Percentiles rank a stretch among this genome's conserved stretches.
These are phyloP conservation scores for Cenopis cana DNA, from an alignment of 2,888 invertebrate genomes.

Conservation along the genomic window DNA sequence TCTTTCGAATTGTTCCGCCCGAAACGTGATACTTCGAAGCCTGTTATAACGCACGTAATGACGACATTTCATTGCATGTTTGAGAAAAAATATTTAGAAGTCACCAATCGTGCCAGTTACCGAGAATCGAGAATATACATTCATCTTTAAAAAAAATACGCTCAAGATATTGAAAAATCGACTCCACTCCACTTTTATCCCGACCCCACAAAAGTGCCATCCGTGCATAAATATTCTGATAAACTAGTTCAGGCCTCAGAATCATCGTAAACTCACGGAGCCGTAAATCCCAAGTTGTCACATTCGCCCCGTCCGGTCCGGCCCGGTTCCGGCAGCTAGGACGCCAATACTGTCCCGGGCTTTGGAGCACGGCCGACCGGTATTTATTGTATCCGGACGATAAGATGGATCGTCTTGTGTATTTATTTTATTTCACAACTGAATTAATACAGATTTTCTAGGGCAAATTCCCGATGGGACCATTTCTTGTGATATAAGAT, in stretches of 20 bases:
- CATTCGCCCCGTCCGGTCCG: neutral
- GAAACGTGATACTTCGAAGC: too few relatives aligned
- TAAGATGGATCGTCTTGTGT: constrained; percentile 9
- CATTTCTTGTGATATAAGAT: too few relatives aligned
- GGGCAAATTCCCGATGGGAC: too few relatives aligned
- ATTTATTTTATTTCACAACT: neutral
- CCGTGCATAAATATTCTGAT: neutral
- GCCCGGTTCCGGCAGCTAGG: constrained; percentile 1
- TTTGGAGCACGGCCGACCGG: constrained; percentile 3
- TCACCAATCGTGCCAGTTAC: too few relatives aligned
- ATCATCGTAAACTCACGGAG: neutral
- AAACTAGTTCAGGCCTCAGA: neutral
- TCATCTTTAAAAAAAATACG: too few relatives aligned
- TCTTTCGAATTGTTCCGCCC: too few relatives aligned
- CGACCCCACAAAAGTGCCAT: neutral
- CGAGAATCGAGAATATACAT: too few relatives aligned
- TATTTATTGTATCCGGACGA: constrained; percentile 10
- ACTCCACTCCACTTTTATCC: neutral
- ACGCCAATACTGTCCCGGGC: constrained; percentile 3
- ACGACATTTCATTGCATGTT: too few relatives aligned
- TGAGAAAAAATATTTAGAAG: too few relatives aligned
- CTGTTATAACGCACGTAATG: too few relatives aligned
- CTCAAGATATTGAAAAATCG: too few relatives aligned
- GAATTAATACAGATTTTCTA: neutral
- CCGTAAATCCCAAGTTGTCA: constrained; percentile 17